Evolutionary conservation across 1,140 invertebrate genomes (phyloP), one percentile per base, ranked within the genome.

Genomic region (Camponotus floridanus): DNA sequence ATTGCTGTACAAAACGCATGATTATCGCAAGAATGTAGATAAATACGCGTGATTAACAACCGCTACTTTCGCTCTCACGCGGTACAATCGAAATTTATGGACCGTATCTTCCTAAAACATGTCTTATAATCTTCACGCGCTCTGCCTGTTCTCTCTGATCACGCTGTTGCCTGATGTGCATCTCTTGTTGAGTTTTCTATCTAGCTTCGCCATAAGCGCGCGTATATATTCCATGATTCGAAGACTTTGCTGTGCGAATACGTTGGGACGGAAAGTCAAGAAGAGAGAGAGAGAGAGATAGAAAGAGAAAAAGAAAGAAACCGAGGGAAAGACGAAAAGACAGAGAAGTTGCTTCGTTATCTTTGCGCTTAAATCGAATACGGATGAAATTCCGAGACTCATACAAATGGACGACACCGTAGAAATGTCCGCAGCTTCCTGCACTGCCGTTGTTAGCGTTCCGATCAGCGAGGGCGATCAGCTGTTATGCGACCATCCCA

Each of bases 351-450:
- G 65, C 74, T 59, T 86, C 86, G 88, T 92, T 92, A 93, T 93
- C 92, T 71, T 80, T 65, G 36, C 68, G 65, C 67, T 88, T 79
- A 85, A 92, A 92, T 93, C 92, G 91, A 89, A 90, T 87, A 86
- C 86, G 87, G 86, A 90, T 91, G 88, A 89, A 92, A 93, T 93
- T 92, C 92, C 88, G 59, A 89, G 86, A 87, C 65, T 79, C 67
- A 76, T 88, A 93, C 92, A 92, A 94, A 93, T 91, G 90, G 90
- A 92, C 79, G 83, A 87, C 90, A 91, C 86, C 85, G 79, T 86
- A 86, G 78, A 68, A 64, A 91, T 68, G 86, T 89, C 62, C 78
- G 64, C 62, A 48, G 76, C 74, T 90, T 88, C 90, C 85, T 91
- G 80, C 87, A 87, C 67, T 26, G 64, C 74, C 39, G 65, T 68